Conservation (phyloP, 2,113 vertebrate genomes). For the Dicentrarchus labrax region DNA sequence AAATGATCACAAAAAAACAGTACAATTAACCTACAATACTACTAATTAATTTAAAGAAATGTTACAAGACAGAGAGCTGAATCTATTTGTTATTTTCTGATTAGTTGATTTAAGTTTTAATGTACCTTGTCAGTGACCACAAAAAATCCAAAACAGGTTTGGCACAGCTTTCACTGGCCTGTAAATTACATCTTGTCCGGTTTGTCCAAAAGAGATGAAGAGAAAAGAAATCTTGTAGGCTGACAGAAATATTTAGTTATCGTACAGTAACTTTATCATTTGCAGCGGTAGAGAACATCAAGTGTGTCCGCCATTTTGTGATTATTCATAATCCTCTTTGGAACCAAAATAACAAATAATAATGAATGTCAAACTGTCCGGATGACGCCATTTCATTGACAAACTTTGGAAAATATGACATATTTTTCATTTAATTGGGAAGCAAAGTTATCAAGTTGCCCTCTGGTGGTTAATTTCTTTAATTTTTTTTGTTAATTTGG, state of each 20-base stretch:
- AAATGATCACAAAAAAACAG: neutral
- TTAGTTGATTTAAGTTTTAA: neutral
- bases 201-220: neutral
- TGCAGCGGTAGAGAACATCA: neutral
- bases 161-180: neutral
- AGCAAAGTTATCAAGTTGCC: neutral
- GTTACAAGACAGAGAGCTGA: neutral
- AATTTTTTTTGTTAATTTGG: neutral
- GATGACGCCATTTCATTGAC: constrained; percentile 7
- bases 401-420: neutral
- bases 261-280: neutral
- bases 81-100: neutral
- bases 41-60: neutral
- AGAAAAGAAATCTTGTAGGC: neutral
- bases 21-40: neutral
- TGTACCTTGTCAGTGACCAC: neutral
- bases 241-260: neutral
- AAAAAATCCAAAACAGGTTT: neutral
- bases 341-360: neutral
- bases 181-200: neutral
- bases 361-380: neutral
- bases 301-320: neutral
- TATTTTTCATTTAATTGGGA: neutral
- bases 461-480: neutral
- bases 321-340: neutral